Evolutionary conservation across 1,140 invertebrate species (phyloP), one percentile per base, ranked within the genome.

Genomic region (Macrobrachium nipponense): DNA sequence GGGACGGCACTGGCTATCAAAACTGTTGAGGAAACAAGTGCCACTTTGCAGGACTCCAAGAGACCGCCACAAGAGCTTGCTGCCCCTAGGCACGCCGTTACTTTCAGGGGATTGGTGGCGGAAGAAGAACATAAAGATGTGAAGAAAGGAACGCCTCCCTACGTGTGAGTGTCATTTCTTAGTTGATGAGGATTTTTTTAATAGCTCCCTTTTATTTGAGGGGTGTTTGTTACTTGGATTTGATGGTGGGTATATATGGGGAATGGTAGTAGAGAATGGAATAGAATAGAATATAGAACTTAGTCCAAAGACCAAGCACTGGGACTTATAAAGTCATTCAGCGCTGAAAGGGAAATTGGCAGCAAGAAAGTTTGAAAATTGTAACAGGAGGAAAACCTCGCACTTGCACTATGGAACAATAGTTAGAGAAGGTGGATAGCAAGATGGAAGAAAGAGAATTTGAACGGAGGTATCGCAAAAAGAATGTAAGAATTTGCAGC

Each of bases 91-190:
- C 18, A 80, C 1, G 64, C 60, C 14, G 59, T 73, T 36, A 86
- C 84, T 51, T 80, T 86, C 77, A 86, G 43, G 5, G 64, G 84
- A 17, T 76, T 86, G 58, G 84, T 86, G 58, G 75, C 84, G 7
- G 59, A 80, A 43, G 70, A 76, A 14, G 23, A 79, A 23, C 75
- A 51, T 27, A n/a, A 20, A 15, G 84, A 86, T 44, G 84, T 86
- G 62, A 80, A 58, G n/a, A 77, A 76, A 14, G 84, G 84, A 14
- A 75, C 73, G 58, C 84, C 44, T 36, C 84, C 84, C 15, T 86
- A 86, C 59, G 80, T 66, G 84, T 86, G 20, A 60, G 61, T n/a
- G 43, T 44, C 15, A 8, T 36, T n/a, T 4, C 15, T 76, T n/a
- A 0, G 44, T 76, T 5, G 15, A 20, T 17, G 12, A 8, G 10